Base-by-base conservation (phyloP, 2,797 vertebrate genomes). In the Loris lydekkerianus region DNA sequence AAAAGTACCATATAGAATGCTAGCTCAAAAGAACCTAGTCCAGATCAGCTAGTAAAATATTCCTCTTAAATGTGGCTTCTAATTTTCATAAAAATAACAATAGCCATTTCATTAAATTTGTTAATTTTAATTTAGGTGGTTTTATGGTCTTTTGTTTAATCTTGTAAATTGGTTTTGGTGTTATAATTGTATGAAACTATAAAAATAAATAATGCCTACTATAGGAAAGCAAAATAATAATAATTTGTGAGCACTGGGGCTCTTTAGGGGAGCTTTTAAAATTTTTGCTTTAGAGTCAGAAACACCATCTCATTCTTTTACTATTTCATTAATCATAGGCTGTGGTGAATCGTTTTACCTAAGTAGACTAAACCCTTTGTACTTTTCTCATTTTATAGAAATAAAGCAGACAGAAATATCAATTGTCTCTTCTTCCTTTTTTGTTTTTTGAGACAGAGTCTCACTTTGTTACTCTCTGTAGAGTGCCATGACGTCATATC, bases 71-170 rank as follows among this genome's bases (percentile, higher is more conserved):
- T 49, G 10, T 43, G 17, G 29, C 27, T 29, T 86, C 84, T 88
- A 49, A 37, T 49, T 87, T 96, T 89, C 81, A 73, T 4, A 31
- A 61, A 77, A 85, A 77, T 73, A 80, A 20, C 5, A 27, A 43
- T 60, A 46, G 65, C 6, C 31, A 27, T 86, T 93, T 60, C 17
- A 89, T 67, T 91, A 76, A 60, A 37, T 53, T 21, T 88, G 14
- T 23, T 91, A 18, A 89, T 80, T 80, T 76, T 34, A 70, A 60
- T 70, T 37, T 86, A 86, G n/a, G 40, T 76, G 6, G 11, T 90
- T 96, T 92, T 93, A 86, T 78, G 58, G 23, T 65, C 21, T 63
- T 91, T 77, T 61, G 25, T 89, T 72, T 84, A 65, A 31, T 80
- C 40, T 93, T 60, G 2, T 81, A 29, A 69, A 86, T 93, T 78